Conservation (phyloP, 2,888 invertebrate species). For the Calameuta filiformis region DNA sequence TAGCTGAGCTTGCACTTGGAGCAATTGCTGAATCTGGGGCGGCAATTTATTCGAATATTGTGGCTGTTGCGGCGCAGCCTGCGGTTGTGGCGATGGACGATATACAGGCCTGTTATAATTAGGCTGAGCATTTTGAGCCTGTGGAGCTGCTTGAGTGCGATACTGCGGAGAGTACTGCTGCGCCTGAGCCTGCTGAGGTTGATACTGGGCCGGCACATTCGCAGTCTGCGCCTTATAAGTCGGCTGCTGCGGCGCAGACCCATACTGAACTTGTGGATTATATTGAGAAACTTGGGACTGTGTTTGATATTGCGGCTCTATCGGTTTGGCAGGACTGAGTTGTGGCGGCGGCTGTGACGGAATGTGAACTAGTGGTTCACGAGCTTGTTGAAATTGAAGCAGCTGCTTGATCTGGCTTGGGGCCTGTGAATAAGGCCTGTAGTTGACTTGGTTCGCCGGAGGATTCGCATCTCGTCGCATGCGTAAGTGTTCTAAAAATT, state of each 20-base stretch:
- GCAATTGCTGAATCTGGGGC: constrained; percentile 39
- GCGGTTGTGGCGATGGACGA: constrained; percentile 16
- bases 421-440: constrained; percentile 50
- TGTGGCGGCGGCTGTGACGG: constrained; percentile 47
- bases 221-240: constrained; percentile 43
- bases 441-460: constrained; percentile 33
- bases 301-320: constrained; percentile 36
- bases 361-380: constrained; percentile 54
- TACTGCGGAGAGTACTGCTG: constrained; percentile 29
- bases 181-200: constrained; percentile 25
- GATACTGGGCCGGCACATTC: constrained; percentile 29
- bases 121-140: constrained; percentile 21
- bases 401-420: constrained; percentile 54
- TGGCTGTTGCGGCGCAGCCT: constrained; percentile 13
- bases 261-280: constrained; percentile 48
- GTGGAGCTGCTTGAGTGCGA: constrained; percentile 1
- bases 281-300: constrained; percentile 38
- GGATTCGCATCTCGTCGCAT: constrained; percentile 1
- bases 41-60: constrained; percentile 43
- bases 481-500: constrained; percentile 8
- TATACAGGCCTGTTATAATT: constrained; percentile 33
- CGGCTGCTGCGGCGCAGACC: constrained; percentile 48
- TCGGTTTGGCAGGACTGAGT: constrained; percentile 34
- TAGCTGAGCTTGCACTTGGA: constrained; percentile 30
- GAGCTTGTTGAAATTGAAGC: constrained; percentile 51